Percentiles rank a stretch among this genome's conserved stretches.
phyloP scores from a whole-genome alignment of 2,888 invertebrate species.

The Apomyelois bistriatella region DNA sequence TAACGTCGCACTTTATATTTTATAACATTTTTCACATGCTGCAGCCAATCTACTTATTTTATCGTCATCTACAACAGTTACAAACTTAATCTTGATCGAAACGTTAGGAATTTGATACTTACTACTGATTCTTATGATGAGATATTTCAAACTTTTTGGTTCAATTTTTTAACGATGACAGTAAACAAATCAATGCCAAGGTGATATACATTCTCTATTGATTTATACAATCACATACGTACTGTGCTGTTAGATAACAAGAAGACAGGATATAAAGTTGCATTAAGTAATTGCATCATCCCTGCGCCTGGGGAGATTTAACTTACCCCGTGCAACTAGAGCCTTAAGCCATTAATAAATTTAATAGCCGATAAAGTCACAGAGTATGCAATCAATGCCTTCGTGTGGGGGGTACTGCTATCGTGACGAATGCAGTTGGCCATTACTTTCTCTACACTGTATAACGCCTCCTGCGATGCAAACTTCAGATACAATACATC shows the following conservation, averaged over 20 bases:
- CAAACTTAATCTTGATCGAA: conserved; percentile 11
- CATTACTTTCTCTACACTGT: conserved; percentile 59
- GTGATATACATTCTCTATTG: conserved; percentile 9
- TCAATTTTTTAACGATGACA: conserved; percentile 5
- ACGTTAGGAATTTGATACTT: conserved; percentile 10
- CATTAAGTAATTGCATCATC: conserved; percentile 2
- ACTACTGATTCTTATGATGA: not conserved
- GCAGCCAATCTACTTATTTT: conserved; percentile 31
- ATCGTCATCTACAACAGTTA: conserved; percentile 14
- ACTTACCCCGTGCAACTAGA: conserved; percentile 5
- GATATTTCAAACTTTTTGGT: not conserved
- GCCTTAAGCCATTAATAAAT: conserved; percentile 17
- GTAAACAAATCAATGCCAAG: conserved; percentile 2
- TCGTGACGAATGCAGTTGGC: conserved; percentile 55
- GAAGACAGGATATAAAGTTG: not conserved
- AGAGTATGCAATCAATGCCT: conserved; percentile 42
- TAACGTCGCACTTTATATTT: conserved; percentile 68
- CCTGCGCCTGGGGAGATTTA: not conserved
- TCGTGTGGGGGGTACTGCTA: conserved; percentile 59
- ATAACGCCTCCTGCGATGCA: conserved; percentile 60
- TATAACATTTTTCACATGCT: conserved; percentile 60
- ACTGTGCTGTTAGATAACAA: not conserved
- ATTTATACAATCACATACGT: not conserved
- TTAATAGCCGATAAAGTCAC: conserved; percentile 23
- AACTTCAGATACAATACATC: conserved; percentile 51